A percentile compares a stretch with the other conserved stretches of the same genome.
phyloP scores from a whole-genome alignment of 2,888 invertebrate genomes.

The Mylabris sibirica region DNA sequence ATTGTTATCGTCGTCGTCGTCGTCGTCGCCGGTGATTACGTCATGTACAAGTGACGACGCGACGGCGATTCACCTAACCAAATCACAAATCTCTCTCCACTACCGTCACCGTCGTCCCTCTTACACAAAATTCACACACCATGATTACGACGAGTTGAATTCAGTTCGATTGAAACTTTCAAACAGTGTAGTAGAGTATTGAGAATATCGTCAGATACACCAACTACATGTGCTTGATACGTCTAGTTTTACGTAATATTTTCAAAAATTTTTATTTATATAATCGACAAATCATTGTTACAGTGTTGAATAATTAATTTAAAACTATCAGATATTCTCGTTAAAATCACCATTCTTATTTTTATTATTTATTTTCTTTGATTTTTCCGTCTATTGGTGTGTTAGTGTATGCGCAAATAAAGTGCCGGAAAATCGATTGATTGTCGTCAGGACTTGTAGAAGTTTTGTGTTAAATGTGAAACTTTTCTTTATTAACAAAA shows the following conservation, averaged over 20 bases:
- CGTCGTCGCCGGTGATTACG: background rate
- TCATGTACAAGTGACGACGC: background rate
- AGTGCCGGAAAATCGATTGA: constrained; percentile 11
- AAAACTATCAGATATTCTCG: too few relatives aligned
- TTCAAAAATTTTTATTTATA: background rate
- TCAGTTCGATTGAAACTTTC: background rate
- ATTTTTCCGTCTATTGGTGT: background rate
- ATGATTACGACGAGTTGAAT: background rate
- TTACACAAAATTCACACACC: background rate
- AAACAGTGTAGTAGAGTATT: background rate
- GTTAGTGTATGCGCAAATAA: constrained; percentile 1
- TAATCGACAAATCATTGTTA: background rate
- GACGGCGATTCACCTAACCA: background rate
- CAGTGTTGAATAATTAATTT: too few relatives aligned
- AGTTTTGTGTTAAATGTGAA: constrained; percentile 4
- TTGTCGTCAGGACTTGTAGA: background rate
- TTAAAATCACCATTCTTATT: too few relatives aligned
- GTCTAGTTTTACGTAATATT: constrained; percentile 9
- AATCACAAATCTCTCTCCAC: background rate
- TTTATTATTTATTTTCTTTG: too few relatives aligned
- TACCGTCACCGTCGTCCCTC: background rate
- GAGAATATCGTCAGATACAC: background rate
- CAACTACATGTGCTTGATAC: background rate
- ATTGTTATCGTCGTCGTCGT: background rate
- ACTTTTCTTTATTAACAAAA: background rate